These are phyloP conservation scores for Dendrocincla fuliginosa DNA, from an alignment of 2,797 vertebrate species.

Conservation along the genomic window DNA sequence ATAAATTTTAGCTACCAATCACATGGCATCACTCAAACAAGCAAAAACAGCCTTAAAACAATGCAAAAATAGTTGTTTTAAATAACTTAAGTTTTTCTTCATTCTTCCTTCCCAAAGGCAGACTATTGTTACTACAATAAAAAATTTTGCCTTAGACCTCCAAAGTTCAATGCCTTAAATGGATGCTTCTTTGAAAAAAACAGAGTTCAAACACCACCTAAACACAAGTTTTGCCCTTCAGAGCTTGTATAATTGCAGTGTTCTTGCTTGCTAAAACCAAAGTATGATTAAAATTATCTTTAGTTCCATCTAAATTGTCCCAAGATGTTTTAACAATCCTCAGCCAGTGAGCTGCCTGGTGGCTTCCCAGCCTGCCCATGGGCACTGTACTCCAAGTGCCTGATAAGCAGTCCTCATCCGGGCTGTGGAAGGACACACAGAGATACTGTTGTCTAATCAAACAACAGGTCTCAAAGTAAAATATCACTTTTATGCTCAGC, in stretches of 20 bases:
- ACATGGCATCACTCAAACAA: background rate
- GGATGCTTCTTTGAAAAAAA: background rate
- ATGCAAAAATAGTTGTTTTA: background rate
- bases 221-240: background rate
- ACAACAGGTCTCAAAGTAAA: background rate
- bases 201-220: background rate
- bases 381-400: too few relatives aligned
- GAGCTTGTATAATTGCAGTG: background rate
- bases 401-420: fast-evolving
- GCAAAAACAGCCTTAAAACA: background rate
- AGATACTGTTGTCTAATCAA: background rate
- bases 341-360: background rate
- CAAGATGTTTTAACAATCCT: slow-evolving; percentile 21
- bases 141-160: background rate
- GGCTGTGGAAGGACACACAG: fast-evolving
- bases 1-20: background rate
- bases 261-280: background rate
- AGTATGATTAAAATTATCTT: background rate
- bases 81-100: background rate
- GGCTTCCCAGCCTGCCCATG: background rate
- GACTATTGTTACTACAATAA: background rate
- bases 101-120: background rate
- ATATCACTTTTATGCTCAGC: background rate
- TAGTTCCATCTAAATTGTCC: background rate
- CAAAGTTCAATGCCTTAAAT: background rate